phyloP scores from a whole-genome alignment of 2,888 invertebrate genomes.

The Geotrupes spiniger region DNA sequence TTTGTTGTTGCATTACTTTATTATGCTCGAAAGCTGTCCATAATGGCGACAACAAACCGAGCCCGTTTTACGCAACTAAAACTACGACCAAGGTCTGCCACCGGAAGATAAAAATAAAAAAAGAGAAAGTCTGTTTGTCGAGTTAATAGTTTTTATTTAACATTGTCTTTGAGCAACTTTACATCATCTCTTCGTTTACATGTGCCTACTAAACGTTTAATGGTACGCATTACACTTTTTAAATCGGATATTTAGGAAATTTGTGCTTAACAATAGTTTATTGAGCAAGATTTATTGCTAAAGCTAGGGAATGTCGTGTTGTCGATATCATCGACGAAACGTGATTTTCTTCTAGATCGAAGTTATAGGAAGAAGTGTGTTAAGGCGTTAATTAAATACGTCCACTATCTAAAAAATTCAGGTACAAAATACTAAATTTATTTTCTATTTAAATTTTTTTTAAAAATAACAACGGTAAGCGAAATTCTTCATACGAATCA shows the following conservation, averaged over 20 bases:
- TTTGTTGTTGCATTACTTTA: conserved; percentile 39
- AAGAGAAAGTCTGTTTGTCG: too few species aligned
- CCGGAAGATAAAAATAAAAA: neutral
- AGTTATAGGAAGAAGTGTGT: conserved; percentile 13
- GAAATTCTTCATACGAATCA: conserved; percentile 2
- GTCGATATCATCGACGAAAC: too few species aligned
- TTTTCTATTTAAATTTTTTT: conserved; percentile 11
- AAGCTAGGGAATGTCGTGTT: conserved; percentile 8
- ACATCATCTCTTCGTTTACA: too few species aligned
- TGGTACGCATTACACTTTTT: too few species aligned
- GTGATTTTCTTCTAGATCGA: neutral
- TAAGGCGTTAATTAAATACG: conserved; percentile 14
- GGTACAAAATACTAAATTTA: conserved; percentile 20
- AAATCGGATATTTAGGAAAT: conserved; percentile 5
- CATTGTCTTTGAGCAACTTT: too few species aligned
- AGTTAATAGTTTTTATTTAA: too few species aligned
- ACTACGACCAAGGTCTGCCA: neutral
- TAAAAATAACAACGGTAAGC: conserved; percentile 15
- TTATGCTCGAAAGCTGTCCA: conserved; percentile 21
- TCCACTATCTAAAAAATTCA: conserved; percentile 16
- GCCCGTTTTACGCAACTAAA: conserved; percentile 20
- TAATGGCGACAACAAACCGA: conserved; percentile 25
- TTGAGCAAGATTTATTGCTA: conserved; percentile 20
- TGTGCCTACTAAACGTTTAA: too few species aligned
- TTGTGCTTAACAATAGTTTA: conserved; percentile 11